Evolutionary conservation across 2,888 invertebrate genomes (phyloP).

Genomic region (Platypus cylindrus): DNA sequence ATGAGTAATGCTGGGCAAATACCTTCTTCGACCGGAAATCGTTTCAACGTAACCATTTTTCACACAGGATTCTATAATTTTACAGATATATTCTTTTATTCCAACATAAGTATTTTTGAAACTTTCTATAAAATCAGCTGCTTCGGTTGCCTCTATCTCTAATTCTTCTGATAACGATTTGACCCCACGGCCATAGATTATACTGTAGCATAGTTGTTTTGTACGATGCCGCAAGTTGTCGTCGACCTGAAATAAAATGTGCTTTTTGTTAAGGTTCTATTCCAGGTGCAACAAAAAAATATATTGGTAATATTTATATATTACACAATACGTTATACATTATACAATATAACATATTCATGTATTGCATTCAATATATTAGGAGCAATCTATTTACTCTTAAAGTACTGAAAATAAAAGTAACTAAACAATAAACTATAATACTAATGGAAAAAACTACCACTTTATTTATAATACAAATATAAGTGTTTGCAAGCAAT

Average conservation of each 20-base stretch:
- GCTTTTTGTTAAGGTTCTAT: no score
- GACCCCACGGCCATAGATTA: slow-evolving; percentile 93
- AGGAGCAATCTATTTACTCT: no score
- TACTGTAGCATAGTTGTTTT: slow-evolving; percentile 90
- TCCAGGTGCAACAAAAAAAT: no score
- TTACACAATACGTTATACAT: no score
- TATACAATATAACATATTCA: no score
- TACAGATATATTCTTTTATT: slow-evolving; percentile 49
- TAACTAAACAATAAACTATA: no score
- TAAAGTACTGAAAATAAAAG: no score
- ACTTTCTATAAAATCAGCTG: slow-evolving; percentile 61
- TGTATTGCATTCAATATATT: no score
- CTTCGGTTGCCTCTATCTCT: slow-evolving; percentile 65
- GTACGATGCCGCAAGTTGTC: slow-evolving; percentile 71
- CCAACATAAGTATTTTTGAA: slow-evolving; percentile 69
- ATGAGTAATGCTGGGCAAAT: slow-evolving; percentile 62
- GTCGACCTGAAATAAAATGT: slow-evolving; percentile 44
- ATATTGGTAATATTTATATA: no score
- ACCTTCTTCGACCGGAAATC: slow-evolving; percentile 63
- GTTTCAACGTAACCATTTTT: slow-evolving; percentile 73
- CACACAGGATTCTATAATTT: slow-evolving; percentile 46
- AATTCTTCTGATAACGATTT: slow-evolving; percentile 69
- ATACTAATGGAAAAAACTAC: no score
- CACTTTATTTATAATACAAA: no score
- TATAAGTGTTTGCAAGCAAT: no score